Evolutionary conservation across 2,113 vertebrate genomes (phyloP).

Genomic region (Arenaria interpres): DNA sequence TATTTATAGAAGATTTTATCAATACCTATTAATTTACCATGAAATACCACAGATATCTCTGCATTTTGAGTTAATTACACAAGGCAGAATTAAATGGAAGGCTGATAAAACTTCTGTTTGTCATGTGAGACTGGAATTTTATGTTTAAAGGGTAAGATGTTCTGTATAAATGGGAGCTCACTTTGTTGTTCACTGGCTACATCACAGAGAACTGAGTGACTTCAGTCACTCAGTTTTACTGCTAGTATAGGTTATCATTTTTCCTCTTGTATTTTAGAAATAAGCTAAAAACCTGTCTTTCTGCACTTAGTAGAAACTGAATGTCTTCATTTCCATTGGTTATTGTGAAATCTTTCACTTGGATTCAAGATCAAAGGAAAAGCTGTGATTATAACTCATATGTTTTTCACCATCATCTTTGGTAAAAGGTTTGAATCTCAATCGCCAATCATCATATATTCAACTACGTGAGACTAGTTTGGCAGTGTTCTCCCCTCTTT

Average conservation of each 20-base stretch:
- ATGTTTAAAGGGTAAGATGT: not conserved
- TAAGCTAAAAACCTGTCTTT: not conserved
- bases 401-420: not conserved
- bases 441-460: not conserved
- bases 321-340: not conserved
- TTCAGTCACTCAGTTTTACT: not conserved
- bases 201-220: not conserved
- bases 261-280: not conserved
- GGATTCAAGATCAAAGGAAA: not conserved
- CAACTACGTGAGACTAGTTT: not conserved
- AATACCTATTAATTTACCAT: conserved; percentile 65
- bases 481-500: not conserved
- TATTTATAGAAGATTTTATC: conserved; percentile 77
- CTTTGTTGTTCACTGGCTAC: not conserved
- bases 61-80: conserved; percentile 21
- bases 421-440: not conserved
- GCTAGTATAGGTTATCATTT: not conserved
- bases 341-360: not conserved
- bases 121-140: not conserved
- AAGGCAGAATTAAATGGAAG: conserved; percentile 6
- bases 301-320: not conserved
- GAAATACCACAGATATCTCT: conserved; percentile 42
- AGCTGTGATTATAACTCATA: not conserved
- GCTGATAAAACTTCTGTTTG: not conserved
- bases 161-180: not conserved